phyloP scores from a whole-genome alignment of 1,140 invertebrate genomes.

The Colletes gigas region DNA sequence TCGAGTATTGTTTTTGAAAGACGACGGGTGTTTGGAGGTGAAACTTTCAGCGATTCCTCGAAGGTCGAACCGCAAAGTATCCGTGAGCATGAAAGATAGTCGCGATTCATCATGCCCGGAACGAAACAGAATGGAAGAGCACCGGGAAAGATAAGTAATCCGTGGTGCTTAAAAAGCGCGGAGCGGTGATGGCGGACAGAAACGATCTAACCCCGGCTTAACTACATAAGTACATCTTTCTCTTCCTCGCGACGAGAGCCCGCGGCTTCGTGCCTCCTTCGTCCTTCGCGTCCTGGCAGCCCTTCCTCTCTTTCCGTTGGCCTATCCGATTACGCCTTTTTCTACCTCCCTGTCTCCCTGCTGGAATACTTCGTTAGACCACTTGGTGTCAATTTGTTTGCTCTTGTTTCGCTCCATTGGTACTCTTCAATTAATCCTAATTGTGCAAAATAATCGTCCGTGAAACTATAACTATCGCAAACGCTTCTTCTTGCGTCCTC shows the following conservation, averaged over 20 bases:
- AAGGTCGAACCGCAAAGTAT: conserved; percentile 12
- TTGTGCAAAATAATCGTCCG: background rate
- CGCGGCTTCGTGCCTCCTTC: conserved; percentile 53
- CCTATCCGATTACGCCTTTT: conserved; percentile 53
- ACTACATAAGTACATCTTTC: conserved; percentile 79
- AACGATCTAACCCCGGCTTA: conserved; percentile 72
- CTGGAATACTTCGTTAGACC: conserved; percentile 18
- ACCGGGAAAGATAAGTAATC: conserved; percentile 43
- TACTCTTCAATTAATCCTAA: background rate
- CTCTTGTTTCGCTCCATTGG: background rate
- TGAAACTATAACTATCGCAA: conserved; percentile 8
- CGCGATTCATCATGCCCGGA: conserved; percentile 29
- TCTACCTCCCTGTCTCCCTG: conserved; percentile 34
- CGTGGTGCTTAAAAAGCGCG: conserved; percentile 52
- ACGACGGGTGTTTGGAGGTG: background rate
- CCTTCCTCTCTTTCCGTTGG: conserved; percentile 28
- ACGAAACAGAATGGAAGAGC: conserved; percentile 28
- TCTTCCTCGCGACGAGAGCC: conserved; percentile 67
- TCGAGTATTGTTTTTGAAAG: no score
- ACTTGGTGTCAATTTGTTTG: background rate
- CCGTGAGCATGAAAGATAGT: conserved; percentile 12
- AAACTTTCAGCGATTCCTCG: conserved; percentile 1
- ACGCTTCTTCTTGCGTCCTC: no score
- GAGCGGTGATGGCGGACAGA: conserved; percentile 64
- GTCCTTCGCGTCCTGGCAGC: conserved; percentile 34